phyloP scores from a whole-genome alignment of 2,113 vertebrate species.

The Amblyopsis rosae region DNA sequence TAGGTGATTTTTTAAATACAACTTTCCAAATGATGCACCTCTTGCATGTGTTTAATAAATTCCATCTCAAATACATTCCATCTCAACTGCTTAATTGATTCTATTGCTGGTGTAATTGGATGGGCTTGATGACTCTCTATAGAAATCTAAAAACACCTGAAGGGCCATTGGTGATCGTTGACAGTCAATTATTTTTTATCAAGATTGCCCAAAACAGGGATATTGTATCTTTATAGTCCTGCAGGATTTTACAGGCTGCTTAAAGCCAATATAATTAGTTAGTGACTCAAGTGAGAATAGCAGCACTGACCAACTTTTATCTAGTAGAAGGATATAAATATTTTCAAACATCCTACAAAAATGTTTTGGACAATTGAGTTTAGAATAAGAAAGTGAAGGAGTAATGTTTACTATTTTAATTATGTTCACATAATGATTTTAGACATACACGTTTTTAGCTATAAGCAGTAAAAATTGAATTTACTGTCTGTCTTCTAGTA shows the following conservation, averaged over 20 bases:
- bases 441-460: too few species aligned
- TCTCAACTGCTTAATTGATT: slow-evolving; percentile 48
- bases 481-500: too few species aligned
- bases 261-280: slow-evolving; percentile 12
- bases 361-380: too few species aligned
- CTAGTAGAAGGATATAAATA: background rate
- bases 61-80: too few species aligned
- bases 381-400: too few species aligned
- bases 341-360: too few species aligned
- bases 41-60: slow-evolving; percentile 29
- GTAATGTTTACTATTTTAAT: too few species aligned
- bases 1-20: too few species aligned
- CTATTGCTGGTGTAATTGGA: slow-evolving; percentile 58
- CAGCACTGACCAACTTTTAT: background rate
- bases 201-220: slow-evolving; percentile 19
- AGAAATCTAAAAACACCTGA: slow-evolving; percentile 32
- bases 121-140: slow-evolving; percentile 44
- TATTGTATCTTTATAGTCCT: slow-evolving; percentile 10
- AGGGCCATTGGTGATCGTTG: slow-evolving; percentile 18
- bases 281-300: background rate
- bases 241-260: too few species aligned
- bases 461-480: too few species aligned
- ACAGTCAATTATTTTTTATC: slow-evolving; percentile 21
- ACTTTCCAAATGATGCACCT: background rate
- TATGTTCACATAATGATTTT: too few species aligned